Conservation (phyloP, 2,888 invertebrate species). For the Tetranychus piercei region DNA sequence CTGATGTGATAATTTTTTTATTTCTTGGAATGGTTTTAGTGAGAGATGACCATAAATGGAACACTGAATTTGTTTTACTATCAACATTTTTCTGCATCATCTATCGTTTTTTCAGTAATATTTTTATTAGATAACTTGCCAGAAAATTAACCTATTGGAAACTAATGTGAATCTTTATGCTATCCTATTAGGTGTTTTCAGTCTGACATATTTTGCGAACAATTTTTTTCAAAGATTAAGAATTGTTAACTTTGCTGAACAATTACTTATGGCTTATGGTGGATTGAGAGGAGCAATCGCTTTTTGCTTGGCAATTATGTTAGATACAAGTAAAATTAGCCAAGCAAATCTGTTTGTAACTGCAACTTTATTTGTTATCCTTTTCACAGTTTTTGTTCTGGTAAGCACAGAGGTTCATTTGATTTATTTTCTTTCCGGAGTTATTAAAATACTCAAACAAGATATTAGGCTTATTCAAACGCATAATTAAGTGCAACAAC, state of each 20-base stretch:
- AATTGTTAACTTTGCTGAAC: conserved; percentile 37
- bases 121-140: neutral
- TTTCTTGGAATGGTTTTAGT: conserved; percentile 40
- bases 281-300: conserved; percentile 41
- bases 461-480: no score
- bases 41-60: conserved; percentile 35
- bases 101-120: conserved; percentile 35
- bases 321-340: conserved; percentile 30
- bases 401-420: conserved; percentile 23
- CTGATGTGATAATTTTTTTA: conserved; percentile 41
- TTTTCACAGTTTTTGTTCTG: conserved; percentile 36
- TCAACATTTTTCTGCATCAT: conserved; percentile 35
- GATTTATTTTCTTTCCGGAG: neutral
- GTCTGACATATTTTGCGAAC: conserved; percentile 37
- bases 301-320: conserved; percentile 39
- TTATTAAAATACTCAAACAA: no score
- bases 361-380: conserved; percentile 34
- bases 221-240: conserved; percentile 32
- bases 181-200: conserved; percentile 34
- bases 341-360: conserved; percentile 33
- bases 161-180: neutral
- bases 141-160: conserved; percentile 8
- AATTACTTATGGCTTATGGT: conserved; percentile 42
- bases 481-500: neutral
- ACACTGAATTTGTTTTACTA: conserved; percentile 37